phyloP scores from a whole-genome alignment of 2,113 vertebrate genomes.

The Neopipo cinnamomea region DNA sequence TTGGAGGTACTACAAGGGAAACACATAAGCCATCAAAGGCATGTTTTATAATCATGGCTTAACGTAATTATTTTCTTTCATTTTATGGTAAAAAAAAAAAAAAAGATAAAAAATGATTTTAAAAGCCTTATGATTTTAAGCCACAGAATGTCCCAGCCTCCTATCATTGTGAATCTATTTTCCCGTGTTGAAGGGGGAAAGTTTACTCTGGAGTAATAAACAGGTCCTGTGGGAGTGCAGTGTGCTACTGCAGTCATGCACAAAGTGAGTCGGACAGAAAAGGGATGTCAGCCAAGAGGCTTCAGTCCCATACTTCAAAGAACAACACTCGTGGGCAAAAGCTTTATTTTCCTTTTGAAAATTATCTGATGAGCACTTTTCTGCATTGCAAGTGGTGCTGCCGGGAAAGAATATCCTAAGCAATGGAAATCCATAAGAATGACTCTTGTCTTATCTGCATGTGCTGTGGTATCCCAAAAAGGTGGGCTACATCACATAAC shows the following conservation, averaged over 20 bases:
- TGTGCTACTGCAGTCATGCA: constrained; percentile 25
- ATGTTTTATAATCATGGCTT: constrained; percentile 38
- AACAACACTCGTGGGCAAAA: not conserved
- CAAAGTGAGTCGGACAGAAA: not conserved
- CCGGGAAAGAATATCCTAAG: not conserved
- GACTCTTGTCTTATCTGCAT: not conserved
- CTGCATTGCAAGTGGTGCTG: not conserved
- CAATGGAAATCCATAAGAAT: not conserved
- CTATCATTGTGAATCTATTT: constrained; percentile 45
- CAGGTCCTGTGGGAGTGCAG: constrained; percentile 31
- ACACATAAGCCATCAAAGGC: constrained; percentile 7
- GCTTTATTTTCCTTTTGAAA: constrained; percentile 10
- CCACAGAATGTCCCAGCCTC: constrained; percentile 34
- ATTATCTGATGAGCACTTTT: not conserved
- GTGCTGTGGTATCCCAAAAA: not conserved
- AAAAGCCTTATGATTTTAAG: constrained; percentile 22
- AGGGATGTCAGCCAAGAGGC: not conserved
- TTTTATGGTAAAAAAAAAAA: not conserved
- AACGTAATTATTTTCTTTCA: constrained; percentile 43
- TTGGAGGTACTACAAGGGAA: constrained; percentile 42
- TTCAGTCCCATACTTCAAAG: constrained; percentile 32
- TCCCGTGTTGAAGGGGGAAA: constrained; percentile 28
- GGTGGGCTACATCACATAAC: not conserved
- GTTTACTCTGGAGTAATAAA: constrained; percentile 50
- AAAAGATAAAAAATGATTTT: not conserved